Percentiles rank a stretch among this genome's conserved stretches.
Evolutionary conservation across 2,888 invertebrate genomes (phyloP).

Genomic region (Drosophila algonquin): DNA sequence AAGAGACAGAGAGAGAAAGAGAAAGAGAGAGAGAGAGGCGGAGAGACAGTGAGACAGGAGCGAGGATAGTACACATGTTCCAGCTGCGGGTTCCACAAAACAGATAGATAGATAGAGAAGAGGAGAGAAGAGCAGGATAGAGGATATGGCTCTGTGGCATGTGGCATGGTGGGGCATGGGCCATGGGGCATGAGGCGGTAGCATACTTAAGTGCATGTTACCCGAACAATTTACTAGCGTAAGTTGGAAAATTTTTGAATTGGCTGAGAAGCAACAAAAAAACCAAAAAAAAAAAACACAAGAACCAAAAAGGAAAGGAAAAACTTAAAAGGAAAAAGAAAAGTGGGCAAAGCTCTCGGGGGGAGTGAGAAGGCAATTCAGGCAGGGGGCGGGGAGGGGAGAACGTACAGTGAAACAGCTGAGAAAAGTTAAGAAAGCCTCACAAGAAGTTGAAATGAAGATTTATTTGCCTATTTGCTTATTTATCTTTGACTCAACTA

Average conservation of each 20-base stretch:
- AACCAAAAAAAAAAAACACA: not conserved
- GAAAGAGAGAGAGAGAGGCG: slow-evolving; percentile 20
- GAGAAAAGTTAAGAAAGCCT: slow-evolving; percentile 62
- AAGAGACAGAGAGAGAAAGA: slow-evolving; percentile 19
- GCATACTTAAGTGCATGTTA: slow-evolving; percentile 78
- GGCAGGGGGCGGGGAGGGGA: not conserved
- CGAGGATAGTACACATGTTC: slow-evolving; percentile 71
- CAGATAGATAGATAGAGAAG: slow-evolving; percentile 6
- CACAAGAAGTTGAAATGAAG: slow-evolving; percentile 77
- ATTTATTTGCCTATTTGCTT: slow-evolving; percentile 80
- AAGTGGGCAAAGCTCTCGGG: not conserved
- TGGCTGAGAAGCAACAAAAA: slow-evolving; percentile 58
- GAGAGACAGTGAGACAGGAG: slow-evolving; percentile 8
- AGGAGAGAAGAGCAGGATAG: not conserved
- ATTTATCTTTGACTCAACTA: slow-evolving; percentile 72
- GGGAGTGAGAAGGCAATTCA: not conserved
- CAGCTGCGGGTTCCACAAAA: slow-evolving; percentile 67
- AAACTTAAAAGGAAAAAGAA: slow-evolving; percentile 42
- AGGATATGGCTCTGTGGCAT: not conserved
- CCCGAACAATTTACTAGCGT: slow-evolving; percentile 79
- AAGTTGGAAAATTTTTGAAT: slow-evolving; percentile 77
- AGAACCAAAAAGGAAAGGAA: slow-evolving; percentile 5
- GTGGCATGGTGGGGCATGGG: not conserved
- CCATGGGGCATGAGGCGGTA: slow-evolving; percentile 11
- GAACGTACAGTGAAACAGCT: slow-evolving; percentile 13